phyloP scores from a whole-genome alignment of 2,797 vertebrate species.

The Dallia pectoralis region DNA sequence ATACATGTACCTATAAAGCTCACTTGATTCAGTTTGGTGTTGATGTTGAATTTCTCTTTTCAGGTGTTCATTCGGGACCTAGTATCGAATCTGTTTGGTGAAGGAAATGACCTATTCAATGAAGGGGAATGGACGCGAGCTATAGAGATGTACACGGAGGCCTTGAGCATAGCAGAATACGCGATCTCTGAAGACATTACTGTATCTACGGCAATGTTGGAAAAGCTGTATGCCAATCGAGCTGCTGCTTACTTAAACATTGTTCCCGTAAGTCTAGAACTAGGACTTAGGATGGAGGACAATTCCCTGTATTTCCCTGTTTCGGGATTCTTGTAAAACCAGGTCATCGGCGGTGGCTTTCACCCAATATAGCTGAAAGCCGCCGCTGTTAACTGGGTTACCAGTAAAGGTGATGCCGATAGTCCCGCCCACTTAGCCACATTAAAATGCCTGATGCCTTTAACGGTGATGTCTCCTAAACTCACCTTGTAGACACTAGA shows the following conservation, averaged over 20 bases:
- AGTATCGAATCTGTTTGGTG: slow-evolving; percentile 91
- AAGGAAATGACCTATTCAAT: slow-evolving; percentile 90
- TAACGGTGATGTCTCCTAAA: too few species aligned
- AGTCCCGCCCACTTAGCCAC: too few species aligned
- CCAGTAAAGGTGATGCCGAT: too few species aligned
- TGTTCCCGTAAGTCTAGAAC: slow-evolving; percentile 70
- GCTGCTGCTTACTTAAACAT: slow-evolving; percentile 90
- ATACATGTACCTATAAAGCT: background rate
- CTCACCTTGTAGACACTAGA: too few species aligned
- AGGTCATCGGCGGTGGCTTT: too few species aligned
- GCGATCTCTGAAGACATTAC: slow-evolving; percentile 90
- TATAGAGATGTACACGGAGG: slow-evolving; percentile 90
- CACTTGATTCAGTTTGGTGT: background rate
- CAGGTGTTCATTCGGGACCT: slow-evolving; percentile 91
- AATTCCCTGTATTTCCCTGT: too few species aligned
- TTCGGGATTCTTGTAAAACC: too few species aligned
- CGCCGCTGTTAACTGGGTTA: too few species aligned
- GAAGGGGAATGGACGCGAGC: slow-evolving; percentile 87
- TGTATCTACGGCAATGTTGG: slow-evolving; percentile 79
- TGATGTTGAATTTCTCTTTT: background rate
- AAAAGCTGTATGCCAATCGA: slow-evolving; percentile 91
- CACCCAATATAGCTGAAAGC: too few species aligned
- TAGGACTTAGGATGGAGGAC: too few species aligned
- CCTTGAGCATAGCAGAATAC: slow-evolving; percentile 90
- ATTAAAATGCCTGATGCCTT: too few species aligned